Conservation (phyloP, 2,888 invertebrate genomes). For the Agrilus mali region DNA sequence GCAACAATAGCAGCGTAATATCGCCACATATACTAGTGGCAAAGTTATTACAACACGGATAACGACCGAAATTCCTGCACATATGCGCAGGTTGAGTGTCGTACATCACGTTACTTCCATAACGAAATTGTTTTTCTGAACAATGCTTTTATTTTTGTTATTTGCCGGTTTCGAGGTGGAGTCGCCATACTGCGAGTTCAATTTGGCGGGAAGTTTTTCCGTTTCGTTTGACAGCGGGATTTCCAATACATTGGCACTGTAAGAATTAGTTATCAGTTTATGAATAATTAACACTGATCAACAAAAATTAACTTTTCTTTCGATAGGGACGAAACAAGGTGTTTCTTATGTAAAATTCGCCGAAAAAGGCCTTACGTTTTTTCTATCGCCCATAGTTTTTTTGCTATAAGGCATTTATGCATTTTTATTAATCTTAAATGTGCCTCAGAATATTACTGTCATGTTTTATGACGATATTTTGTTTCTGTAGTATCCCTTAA, state of each 20-base stretch:
- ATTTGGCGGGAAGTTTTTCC: conserved; percentile 23
- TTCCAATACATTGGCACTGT: conserved; percentile 35
- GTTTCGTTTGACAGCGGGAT: conserved; percentile 29
- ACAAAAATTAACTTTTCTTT: too few species aligned
- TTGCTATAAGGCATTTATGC: too few species aligned
- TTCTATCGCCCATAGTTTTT: too few species aligned
- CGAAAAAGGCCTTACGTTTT: too few species aligned
- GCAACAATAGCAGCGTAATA: conserved; percentile 11
- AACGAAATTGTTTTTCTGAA: conserved; percentile 42
- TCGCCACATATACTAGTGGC: conserved; percentile 9
- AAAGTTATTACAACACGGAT: conserved; percentile 8
- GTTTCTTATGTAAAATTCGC: too few species aligned
- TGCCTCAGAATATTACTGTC: too few species aligned
- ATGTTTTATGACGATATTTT: too few species aligned
- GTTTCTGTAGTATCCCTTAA: too few species aligned
- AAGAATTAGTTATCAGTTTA: conserved; percentile 9
- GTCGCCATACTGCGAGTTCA: conserved; percentile 22
- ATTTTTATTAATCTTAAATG: too few species aligned
- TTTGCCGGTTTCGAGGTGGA: conserved; percentile 22
- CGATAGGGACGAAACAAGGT: too few species aligned
- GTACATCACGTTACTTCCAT: conserved; percentile 51
- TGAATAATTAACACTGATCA: neutral
- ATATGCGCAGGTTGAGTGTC: conserved; percentile 21
- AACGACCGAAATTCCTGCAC: conserved; percentile 9
- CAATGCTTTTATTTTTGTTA: conserved; percentile 33